Evolutionary conservation across 2,113 vertebrate species (phyloP).

Genomic region (Sebastes fasciatus): DNA sequence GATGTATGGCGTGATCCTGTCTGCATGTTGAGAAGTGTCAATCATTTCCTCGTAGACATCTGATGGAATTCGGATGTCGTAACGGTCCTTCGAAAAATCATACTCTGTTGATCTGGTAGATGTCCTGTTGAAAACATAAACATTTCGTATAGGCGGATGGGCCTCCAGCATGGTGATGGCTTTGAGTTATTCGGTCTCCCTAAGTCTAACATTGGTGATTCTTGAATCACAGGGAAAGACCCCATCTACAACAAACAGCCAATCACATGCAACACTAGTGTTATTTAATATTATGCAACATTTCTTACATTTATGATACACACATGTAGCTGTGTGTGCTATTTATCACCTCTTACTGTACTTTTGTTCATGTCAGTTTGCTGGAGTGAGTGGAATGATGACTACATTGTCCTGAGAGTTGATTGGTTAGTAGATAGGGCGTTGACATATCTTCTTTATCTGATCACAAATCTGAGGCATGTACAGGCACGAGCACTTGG

Average conservation of each 20-base stretch:
- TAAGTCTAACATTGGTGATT: neutral
- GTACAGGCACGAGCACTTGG: neutral
- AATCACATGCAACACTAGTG: neutral
- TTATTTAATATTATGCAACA: neutral
- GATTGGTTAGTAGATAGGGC: neutral
- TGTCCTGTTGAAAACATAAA: conserved; percentile 80
- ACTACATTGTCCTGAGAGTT: neutral
- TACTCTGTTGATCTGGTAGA: conserved; percentile 87
- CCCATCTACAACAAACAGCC: neutral
- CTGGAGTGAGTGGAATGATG: neutral
- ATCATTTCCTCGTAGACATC: conserved; percentile 83
- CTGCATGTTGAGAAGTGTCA: conserved; percentile 82
- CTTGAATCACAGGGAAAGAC: neutral
- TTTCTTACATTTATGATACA: neutral
- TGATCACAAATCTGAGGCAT: neutral
- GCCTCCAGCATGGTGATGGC: neutral
- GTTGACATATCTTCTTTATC: neutral
- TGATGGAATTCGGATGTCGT: conserved; percentile 92
- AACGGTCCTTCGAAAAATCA: conserved; percentile 91
- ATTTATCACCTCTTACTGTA: neutral
- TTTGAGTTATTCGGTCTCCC: neutral
- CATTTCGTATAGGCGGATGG: neutral
- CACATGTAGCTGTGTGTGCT: neutral
- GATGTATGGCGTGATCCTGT: conserved; percentile 82
- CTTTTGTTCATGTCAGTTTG: neutral